A percentile compares a stretch with the other conserved stretches of the same genome.
Conservation (phyloP, 2,113 vertebrate species). For the Colinus virginianus region DNA sequence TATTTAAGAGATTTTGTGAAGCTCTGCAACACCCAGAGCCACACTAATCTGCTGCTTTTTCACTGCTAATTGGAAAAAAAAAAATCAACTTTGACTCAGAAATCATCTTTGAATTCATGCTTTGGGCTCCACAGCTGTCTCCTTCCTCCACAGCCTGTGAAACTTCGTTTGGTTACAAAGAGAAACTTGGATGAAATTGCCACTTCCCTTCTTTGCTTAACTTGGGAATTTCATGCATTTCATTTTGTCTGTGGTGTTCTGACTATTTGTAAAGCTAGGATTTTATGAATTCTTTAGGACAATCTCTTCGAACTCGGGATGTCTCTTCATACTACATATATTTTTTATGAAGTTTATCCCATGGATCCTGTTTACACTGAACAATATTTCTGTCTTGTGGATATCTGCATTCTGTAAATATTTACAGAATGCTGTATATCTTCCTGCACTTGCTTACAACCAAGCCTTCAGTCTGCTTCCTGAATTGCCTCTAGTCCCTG, state of each 20-base stretch:
- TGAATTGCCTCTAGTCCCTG: not conserved
- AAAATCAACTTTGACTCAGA: not conserved
- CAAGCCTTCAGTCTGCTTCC: not conserved
- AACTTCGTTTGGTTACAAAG: not conserved
- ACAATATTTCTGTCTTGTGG: not conserved
- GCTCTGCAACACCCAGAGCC: not conserved
- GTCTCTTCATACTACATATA: not conserved
- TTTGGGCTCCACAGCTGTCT: not conserved
- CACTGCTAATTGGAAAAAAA: constrained; percentile 4
- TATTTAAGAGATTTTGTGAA: constrained; percentile 24
- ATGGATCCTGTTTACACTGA: not conserved
- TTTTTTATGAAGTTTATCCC: not conserved
- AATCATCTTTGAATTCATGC: not conserved
- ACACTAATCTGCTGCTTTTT: not conserved
- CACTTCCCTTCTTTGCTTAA: not conserved
- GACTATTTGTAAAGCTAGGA: not conserved
- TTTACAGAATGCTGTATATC: not conserved
- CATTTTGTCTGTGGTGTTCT: not conserved
- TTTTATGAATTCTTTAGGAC: not conserved
- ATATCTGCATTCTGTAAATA: not conserved
- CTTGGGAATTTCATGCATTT: not conserved
- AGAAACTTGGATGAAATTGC: not conserved
- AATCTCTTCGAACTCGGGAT: not conserved
- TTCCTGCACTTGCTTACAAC: not conserved
- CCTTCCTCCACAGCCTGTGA: not conserved